A percentile compares a stretch with the other conserved stretches of the same genome.
Conservation (phyloP, 2,888 invertebrate species). For the Dicyrtoma fusca region DNA sequence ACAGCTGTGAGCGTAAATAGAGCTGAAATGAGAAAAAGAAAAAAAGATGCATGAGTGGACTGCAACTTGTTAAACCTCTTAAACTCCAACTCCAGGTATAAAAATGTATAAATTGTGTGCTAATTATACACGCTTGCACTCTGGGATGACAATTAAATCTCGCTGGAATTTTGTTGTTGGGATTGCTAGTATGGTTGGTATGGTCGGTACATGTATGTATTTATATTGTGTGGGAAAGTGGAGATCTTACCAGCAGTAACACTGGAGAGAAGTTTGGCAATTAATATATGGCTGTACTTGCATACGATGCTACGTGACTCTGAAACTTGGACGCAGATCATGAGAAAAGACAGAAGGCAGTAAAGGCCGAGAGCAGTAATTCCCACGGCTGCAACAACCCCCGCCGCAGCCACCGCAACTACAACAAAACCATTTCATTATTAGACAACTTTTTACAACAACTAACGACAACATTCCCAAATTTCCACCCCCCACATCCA, state of each 20-base stretch:
- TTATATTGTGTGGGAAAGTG: neutral
- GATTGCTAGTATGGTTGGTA: no score
- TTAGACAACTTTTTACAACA: neutral
- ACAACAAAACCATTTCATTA: constrained; percentile 56
- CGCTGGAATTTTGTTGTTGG: no score
- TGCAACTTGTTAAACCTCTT: no score
- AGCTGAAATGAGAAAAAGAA: constrained; percentile 65
- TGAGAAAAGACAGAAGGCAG: constrained; percentile 78
- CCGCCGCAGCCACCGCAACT: constrained; percentile 83
- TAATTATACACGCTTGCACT: no score
- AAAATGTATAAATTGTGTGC: no score
- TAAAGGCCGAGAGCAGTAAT: constrained; percentile 75
- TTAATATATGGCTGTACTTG: constrained; percentile 75
- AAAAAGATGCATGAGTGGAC: no score
- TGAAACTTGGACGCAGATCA: constrained; percentile 84
- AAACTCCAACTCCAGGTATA: no score
- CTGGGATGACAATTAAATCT: no score
- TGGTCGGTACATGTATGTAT: no score
- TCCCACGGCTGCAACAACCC: constrained; percentile 76
- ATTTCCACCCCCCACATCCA: no score
- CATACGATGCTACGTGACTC: constrained; percentile 74
- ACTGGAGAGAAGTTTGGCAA: constrained; percentile 77
- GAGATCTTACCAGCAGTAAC: constrained; percentile 73
- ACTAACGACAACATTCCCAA: no score
- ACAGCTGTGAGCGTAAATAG: constrained; percentile 79